Evolutionary conservation across 2,888 invertebrate genomes (phyloP).

Genomic region (Brachycybe producta): DNA sequence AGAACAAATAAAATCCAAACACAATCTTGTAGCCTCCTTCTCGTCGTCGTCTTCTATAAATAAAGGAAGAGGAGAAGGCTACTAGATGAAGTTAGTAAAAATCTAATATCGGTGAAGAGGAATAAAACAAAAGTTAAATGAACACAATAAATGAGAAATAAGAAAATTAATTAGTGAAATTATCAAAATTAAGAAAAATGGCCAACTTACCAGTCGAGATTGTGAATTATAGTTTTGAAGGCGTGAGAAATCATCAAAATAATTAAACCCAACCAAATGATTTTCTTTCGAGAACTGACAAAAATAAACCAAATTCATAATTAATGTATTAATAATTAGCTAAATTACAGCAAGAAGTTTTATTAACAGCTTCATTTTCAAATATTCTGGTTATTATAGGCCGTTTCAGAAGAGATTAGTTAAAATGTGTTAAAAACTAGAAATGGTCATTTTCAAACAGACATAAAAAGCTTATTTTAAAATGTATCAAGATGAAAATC

Average conservation of each 20-base stretch:
- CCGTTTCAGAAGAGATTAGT: not conserved
- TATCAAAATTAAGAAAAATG: slow-evolving; percentile 1
- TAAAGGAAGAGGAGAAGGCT: too few relatives aligned
- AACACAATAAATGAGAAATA: too few relatives aligned
- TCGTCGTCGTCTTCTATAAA: too few relatives aligned
- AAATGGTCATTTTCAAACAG: not conserved
- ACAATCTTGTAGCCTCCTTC: too few relatives aligned
- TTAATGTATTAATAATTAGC: slow-evolving; percentile 4
- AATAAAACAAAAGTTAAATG: too few relatives aligned
- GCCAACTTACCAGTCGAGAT: slow-evolving; percentile 70
- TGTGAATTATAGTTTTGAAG: slow-evolving; percentile 71
- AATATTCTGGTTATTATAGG: not conserved
- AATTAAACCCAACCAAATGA: slow-evolving; percentile 51
- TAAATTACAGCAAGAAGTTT: not conserved
- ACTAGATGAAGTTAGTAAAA: too few relatives aligned
- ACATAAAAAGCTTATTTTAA: not conserved
- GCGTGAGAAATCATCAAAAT: slow-evolving; percentile 63
- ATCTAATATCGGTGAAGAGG: too few relatives aligned
- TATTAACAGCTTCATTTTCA: too few relatives aligned
- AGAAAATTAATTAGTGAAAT: not conserved
- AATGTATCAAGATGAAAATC: not conserved
- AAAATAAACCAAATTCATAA: slow-evolving; percentile 18
- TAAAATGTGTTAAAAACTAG: not conserved
- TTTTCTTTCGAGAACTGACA: slow-evolving; percentile 34
- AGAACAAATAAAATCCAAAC: too few relatives aligned